Percentiles rank a stretch among this genome's conserved stretches.
Conservation (phyloP, 2,113 vertebrate species). For the Neopipo cinnamomea region DNA sequence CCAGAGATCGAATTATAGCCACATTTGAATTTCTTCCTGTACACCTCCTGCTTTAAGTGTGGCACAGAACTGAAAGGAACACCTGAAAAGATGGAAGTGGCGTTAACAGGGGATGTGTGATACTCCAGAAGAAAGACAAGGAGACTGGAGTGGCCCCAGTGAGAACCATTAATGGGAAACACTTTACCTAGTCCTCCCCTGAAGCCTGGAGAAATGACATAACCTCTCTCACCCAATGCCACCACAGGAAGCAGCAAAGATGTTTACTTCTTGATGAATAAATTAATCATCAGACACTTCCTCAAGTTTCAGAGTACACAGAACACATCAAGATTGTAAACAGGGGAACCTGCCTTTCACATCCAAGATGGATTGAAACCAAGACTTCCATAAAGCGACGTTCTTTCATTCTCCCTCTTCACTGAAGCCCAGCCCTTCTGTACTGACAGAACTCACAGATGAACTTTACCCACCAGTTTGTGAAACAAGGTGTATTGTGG, state of each 20-base stretch:
- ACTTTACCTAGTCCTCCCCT: background rate
- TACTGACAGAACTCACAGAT: background rate
- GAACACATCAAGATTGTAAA: background rate
- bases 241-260: background rate
- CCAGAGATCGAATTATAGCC: background rate
- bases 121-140: background rate
- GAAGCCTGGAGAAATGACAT: background rate
- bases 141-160: background rate
- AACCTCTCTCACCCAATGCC: background rate
- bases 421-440: background rate
- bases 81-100: background rate
- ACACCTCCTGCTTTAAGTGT: background rate
- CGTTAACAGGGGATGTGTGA: background rate
- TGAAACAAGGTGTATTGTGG: background rate
- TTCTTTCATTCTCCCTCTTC: background rate
- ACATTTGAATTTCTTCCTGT: background rate
- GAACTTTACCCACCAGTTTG: background rate
- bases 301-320: background rate
- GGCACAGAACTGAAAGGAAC: background rate
- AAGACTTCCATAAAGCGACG: background rate
- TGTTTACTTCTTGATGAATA: background rate
- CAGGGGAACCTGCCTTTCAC: background rate
- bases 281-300: background rate
- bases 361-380: background rate
- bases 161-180: background rate